A percentile compares a stretch with the other conserved stretches of the same genome.
These are phyloP conservation scores for Drosophila mercatorum DNA, from an alignment of 2,888 invertebrate species.

Conservation along the genomic window DNA sequence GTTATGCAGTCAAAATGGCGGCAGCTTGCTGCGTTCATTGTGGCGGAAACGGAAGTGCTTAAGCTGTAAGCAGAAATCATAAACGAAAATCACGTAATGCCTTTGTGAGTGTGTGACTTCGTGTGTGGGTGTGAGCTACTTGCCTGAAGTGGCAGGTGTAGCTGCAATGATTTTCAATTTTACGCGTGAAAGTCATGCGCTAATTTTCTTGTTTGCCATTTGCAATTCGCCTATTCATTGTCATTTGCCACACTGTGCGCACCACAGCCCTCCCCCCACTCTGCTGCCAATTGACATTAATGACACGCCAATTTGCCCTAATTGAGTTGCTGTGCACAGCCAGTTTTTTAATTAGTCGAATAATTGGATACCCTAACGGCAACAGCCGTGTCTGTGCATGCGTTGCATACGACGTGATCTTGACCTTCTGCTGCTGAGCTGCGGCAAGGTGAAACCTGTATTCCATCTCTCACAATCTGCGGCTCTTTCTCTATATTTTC, in stretches of 20 bases:
- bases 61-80: slow-evolving; percentile 79
- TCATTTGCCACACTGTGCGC: slow-evolving; percentile 66
- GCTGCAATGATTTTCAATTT: slow-evolving; percentile 82
- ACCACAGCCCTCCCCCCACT: background rate
- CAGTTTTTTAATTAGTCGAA: slow-evolving; percentile 67
- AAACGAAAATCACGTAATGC: slow-evolving; percentile 81
- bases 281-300: slow-evolving; percentile 73
- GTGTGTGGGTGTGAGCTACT: slow-evolving; percentile 2
- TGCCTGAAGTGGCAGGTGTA: slow-evolving; percentile 73
- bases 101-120: slow-evolving; percentile 32
- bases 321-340: slow-evolving; percentile 61
- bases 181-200: slow-evolving; percentile 75
- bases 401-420: slow-evolving; percentile 40
- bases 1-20: slow-evolving; percentile 59
- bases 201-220: slow-evolving; percentile 70
- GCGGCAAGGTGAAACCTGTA: no score
- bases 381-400: slow-evolving; percentile 20
- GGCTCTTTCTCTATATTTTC: background rate
- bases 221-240: slow-evolving; percentile 67
- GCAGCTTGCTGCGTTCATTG: slow-evolving; percentile 59
- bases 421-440: slow-evolving; percentile 55
- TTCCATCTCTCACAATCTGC: background rate
- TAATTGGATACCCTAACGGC: slow-evolving; percentile 37
- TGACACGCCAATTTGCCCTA: slow-evolving; percentile 71
- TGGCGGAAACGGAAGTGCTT: slow-evolving; percentile 71